Evolutionary conservation across 2,797 vertebrate genomes (phyloP).

Genomic region (Salarias fasciatus): DNA sequence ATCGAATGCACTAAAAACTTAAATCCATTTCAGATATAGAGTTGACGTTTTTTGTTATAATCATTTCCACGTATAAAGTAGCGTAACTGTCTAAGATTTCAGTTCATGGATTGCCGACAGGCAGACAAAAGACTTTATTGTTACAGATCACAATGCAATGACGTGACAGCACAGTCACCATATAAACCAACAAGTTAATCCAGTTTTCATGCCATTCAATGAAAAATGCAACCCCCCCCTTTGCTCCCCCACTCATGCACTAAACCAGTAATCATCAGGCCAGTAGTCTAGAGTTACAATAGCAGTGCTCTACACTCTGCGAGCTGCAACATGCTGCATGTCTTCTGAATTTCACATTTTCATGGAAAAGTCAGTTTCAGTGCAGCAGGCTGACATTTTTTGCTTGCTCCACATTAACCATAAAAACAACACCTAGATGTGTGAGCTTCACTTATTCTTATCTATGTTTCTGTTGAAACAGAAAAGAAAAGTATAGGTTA

Average conservation of each 20-base stretch:
- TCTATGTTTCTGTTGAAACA: no score
- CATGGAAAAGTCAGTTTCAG: conserved; percentile 24
- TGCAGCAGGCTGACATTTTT: conserved; percentile 27
- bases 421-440: background rate
- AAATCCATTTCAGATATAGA: conserved; percentile 16
- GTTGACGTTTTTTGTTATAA: conserved; percentile 14
- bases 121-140: conserved; percentile 62
- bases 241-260: conserved; percentile 17
- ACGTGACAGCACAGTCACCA: conserved; percentile 38
- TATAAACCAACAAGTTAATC: conserved; percentile 73
- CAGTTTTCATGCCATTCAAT: conserved; percentile 69
- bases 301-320: conserved; percentile 37
- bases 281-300: conserved; percentile 49
- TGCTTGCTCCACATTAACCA: background rate
- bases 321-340: conserved; percentile 54
- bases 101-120: conserved; percentile 23
- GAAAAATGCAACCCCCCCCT: conserved; percentile 33
- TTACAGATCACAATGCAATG: conserved; percentile 63
- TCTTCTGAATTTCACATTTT: conserved; percentile 41
- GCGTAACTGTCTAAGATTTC: conserved; percentile 43
- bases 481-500: no score
- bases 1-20: conserved; percentile 7
- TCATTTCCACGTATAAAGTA: conserved; percentile 22
- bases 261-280: conserved; percentile 41
- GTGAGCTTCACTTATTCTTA: no score